Conservation (phyloP, 2,797 vertebrate species). For the Spinibarbus caldwelli region DNA sequence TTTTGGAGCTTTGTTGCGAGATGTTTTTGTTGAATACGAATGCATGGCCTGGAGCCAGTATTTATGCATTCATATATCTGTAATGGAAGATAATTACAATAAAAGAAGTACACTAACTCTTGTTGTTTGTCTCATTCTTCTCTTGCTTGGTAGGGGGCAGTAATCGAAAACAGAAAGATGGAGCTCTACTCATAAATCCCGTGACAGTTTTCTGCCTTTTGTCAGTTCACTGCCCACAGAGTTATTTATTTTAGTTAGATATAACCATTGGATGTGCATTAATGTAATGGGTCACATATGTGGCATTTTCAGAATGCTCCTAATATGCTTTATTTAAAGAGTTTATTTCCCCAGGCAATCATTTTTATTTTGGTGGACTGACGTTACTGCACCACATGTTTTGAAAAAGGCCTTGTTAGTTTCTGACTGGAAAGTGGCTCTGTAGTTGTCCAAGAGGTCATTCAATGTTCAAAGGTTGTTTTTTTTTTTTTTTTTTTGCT, state of each 20-base stretch:
- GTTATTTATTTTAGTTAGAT: constrained; percentile 14
- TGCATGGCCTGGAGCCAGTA: constrained; percentile 49
- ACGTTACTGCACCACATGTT: not conserved
- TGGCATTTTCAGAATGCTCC: not conserved
- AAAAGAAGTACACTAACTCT: constrained; percentile 46
- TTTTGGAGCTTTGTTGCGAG: not conserved
- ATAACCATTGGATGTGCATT: not conserved
- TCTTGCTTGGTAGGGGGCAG: not conserved
- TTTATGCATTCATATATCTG: constrained; percentile 68
- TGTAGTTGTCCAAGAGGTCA: not conserved
- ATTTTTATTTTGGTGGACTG: constrained; percentile 9
- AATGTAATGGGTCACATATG: constrained; percentile 21
- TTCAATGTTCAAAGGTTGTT: not conserved
- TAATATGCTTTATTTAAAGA: not conserved
- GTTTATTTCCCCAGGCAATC: not conserved
- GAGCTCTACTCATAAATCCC: constrained; percentile 13
- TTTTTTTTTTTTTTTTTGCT: not conserved
- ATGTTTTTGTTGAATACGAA: constrained; percentile 6
- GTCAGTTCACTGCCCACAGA: not conserved
- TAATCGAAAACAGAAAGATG: not conserved
- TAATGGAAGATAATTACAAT: constrained; percentile 63
- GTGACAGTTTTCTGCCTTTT: not conserved
- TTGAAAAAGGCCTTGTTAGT: not conserved
- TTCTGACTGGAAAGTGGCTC: constrained; percentile 3
- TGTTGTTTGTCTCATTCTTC: constrained; percentile 26